Base-by-base conservation (phyloP, 2,797 vertebrate genomes). In the Danio jaintianensis region DNA sequence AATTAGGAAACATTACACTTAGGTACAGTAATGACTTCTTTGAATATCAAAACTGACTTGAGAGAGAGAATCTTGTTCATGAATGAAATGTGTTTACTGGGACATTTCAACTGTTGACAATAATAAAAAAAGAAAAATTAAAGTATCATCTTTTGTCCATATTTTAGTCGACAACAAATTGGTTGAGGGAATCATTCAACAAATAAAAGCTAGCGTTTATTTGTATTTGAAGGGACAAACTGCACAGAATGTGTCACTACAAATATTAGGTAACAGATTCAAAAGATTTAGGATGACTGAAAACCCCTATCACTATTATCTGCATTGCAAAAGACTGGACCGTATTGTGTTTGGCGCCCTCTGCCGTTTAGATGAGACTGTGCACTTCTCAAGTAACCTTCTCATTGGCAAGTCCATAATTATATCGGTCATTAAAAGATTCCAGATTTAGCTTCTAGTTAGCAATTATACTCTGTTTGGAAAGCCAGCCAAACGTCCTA, bases 301-400 rank as follows among this genome's bases (percentile, higher is more conserved):
- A 8, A 52, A 29, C n/a, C 16, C 50, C 59, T 16, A 16, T 38
- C 61, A 11, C 8, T 18, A 42, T 40, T 12, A 10, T 50, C 10
- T 6, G 53, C 36, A 42, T 40, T 42, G 36, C 50, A 42, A 42
- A 55, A 70, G n/a, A 55, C 36, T 18, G 10, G 6, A 55, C 4
- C 50, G 15, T 52, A 20, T 55, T 55, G 9, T 13, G 55, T 71
- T 20, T 58, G 70, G 18, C 70, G 40, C 70, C 70, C 70, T 58
- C 70, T 72, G 20, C 13, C 3, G 70, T 45, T 58, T 5, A 47
- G 7, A 7, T 47, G 7, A 47, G 45, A 7, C 45, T 4, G 45
- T 5, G 7, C 11, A 12, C 47, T 45, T 43, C 7, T 7, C 12
- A 56, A 29, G 40, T 58, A 9, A 56, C 10, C 2, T 16, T 22